Evolutionary conservation across 2,888 invertebrate species (phyloP), one percentile per base, ranked within the genome.

Genomic region (Conus canariensis): DNA sequence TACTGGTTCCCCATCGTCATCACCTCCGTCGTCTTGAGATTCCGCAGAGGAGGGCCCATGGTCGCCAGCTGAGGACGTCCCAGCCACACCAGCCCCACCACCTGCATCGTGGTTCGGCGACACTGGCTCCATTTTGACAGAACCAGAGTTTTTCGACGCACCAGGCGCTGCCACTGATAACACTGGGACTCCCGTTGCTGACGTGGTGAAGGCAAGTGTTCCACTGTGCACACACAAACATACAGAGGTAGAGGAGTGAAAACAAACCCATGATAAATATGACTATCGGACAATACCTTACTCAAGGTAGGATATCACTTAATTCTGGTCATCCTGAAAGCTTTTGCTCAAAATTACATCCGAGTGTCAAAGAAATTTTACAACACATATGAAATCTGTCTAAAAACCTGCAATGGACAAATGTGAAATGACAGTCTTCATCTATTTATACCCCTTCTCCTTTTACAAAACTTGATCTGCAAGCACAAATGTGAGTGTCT

Each of bases 141-240:
- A 45, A 9, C 88, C 87, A 16, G 77, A 22, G 45, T 70, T 60
- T 70, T 59, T 77, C 30, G 58, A 30, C 10, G 67, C 60, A 45
- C 88, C 58, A 7, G 77, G 80, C n/a, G 91, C 59, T 5, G 90
- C 64, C 25, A 90, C 83, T 30, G 90, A 88, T 25, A 90, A 60
- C 45, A 90, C 88, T 1, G 88, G 90, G 60, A 91, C 70, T 22
- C 83, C 87, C 30, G 64, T 87, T 64, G 92, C 90, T 56, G 92
- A 90, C 14, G 93, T 90, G 19, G 90, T 67, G 88, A 92, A 82
- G 56, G 92, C 87, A 85, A 92, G 88, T 12, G 92, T 90, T 59
- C 92, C 93, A 82, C 93, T 93, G 90, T n/a, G 91, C 19, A 90
- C 19, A 88, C 70, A 74, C 14, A 64, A 12, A n/a, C 59, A 45